Evolutionary conservation across 2,797 vertebrate genomes (phyloP), one percentile per base, ranked within the genome.

Genomic region (Eleutherodactylus coqui): DNA sequence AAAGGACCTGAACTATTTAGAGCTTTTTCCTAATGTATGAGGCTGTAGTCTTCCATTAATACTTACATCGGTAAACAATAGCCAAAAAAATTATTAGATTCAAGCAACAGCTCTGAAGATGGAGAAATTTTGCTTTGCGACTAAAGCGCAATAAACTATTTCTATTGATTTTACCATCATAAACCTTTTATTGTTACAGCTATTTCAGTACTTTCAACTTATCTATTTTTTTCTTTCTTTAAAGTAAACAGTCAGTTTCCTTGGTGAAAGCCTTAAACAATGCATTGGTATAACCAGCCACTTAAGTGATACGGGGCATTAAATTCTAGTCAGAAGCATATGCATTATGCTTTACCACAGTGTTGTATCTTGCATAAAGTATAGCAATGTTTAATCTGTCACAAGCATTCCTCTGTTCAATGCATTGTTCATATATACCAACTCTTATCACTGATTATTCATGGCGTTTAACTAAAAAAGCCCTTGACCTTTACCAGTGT

Each of bases 371-470:
- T 24, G 41, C 9, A 84, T 84, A 14, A 75, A 84, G 62, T 76
- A 84, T 64, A 76, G 53, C 38, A 84, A 84, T 41, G 64, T 75
- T 75, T 75, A 83, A 60, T 45, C 70, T 83, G 72, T 84, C 72
- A 76, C 72, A 19, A 45, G 43, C 38, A 75, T 24, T 47, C 27
- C 32, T 64, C 19, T 55, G 45, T 32, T 76, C 34, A 36, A 49
- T 53, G 51, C 21, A 75, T 62, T 75, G 73, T 82, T 34, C 6
- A 5, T 75, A 49, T 84, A 58, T 5, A 17, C 62, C 13, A 17
- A 24, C 55, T 76, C 27, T 76, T 76, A 84, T 84, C 82, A 38
- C 41, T 60, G 82, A 84, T 76, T 76, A 84, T 41, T 47, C 24
- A 58, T 24, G 72, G 45, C 16, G 29, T 36, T 14, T 69, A 49